These are phyloP conservation scores for Marronus borbonicus DNA, from an alignment of 2,888 invertebrate genomes.

Conservation along the genomic window DNA sequence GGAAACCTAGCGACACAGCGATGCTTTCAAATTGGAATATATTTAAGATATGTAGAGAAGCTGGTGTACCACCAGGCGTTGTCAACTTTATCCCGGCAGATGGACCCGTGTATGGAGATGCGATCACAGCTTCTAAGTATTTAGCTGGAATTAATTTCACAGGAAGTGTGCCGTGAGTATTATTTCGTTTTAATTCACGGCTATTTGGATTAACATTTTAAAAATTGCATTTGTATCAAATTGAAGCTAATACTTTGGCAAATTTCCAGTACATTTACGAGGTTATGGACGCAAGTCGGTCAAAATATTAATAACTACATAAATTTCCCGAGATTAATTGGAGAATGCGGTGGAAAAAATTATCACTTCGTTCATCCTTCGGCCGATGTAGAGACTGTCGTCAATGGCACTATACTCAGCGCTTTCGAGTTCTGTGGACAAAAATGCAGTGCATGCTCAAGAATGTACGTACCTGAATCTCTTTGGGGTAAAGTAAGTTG, in stretches of 20 bases:
- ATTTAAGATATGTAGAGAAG: constrained; percentile 94
- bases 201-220: no score
- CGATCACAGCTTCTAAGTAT: constrained; percentile 87
- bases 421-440: constrained; percentile 98
- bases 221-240: no score
- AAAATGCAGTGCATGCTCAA: constrained; percentile 98
- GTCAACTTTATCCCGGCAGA: constrained; percentile 98
- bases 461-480: constrained; percentile 95
- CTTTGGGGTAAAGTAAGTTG: constrained; percentile 79
- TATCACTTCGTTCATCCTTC: constrained; percentile 97
- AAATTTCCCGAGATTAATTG: constrained; percentile 94
- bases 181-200: neutral
- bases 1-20: constrained; percentile 99
- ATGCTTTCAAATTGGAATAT: constrained; percentile 95
- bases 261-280: constrained; percentile 85
- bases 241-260: constrained; percentile 24
- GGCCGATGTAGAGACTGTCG: constrained; percentile 88
- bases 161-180: constrained; percentile 91
- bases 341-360: constrained; percentile 99
- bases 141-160: constrained; percentile 98
- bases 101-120: constrained; percentile 95
- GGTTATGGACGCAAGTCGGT: constrained; percentile 94
- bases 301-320: constrained; percentile 87
- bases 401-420: constrained; percentile 88
- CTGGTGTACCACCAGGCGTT: constrained; percentile 96